Conservation (phyloP, 1,140 invertebrate species). For the Bursaphelenchus mucronatus region DNA sequence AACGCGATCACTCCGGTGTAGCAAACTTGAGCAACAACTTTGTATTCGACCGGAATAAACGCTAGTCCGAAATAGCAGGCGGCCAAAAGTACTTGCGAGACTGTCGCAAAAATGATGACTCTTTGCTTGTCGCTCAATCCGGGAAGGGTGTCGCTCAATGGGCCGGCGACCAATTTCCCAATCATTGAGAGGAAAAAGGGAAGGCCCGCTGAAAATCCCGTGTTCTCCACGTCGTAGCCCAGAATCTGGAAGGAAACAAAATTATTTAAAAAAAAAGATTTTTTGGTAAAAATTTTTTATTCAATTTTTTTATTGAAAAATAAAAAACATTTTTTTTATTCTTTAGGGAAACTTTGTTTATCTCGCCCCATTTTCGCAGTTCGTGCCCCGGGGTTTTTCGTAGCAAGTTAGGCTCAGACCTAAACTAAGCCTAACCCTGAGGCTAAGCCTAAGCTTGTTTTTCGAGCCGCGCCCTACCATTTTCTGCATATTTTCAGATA, state of each 20-base stretch:
- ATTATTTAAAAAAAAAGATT: background rate
- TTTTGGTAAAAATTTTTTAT: too few relatives aligned
- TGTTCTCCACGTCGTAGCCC: conserved; percentile 21
- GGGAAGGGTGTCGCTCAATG: conserved; percentile 14
- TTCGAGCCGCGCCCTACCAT: too few relatives aligned
- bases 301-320: too few relatives aligned
- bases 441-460: too few relatives aligned
- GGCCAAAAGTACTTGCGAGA: conserved; percentile 20
- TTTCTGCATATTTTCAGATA: too few relatives aligned
- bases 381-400: too few relatives aligned
- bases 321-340: too few relatives aligned
- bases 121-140: conserved; percentile 5
- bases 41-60: conserved; percentile 13
- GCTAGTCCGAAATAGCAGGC: conserved; percentile 10
- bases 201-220: conserved; percentile 25
- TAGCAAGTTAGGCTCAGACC: too few relatives aligned
- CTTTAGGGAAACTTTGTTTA: too few relatives aligned
- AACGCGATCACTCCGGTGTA: conserved; percentile 14
- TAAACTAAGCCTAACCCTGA: too few relatives aligned
- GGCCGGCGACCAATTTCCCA: conserved; percentile 21
- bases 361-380: too few relatives aligned
- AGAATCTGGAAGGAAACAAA: conserved; percentile 9
- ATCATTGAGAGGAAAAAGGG: conserved; percentile 25
- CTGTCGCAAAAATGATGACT: conserved; percentile 23
- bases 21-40: conserved; percentile 6